Percentiles rank a stretch among this genome's conserved stretches.
phyloP scores from a whole-genome alignment of 2,113 vertebrate genomes.

The Festucalex cinctus region DNA sequence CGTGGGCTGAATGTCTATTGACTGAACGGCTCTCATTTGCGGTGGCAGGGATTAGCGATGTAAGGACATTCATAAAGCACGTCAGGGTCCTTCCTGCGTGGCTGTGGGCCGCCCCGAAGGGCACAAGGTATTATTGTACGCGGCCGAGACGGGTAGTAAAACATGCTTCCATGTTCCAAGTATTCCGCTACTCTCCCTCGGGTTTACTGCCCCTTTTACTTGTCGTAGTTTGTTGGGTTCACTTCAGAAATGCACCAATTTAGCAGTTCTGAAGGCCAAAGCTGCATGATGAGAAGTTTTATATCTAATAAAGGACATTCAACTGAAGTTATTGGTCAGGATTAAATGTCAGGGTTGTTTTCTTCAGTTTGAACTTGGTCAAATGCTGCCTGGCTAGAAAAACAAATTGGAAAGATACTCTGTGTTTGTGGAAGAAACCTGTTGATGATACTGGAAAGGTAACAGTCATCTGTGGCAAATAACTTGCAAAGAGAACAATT shows the following conservation, averaged over 20 bases:
- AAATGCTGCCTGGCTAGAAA: not conserved
- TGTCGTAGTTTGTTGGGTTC: not conserved
- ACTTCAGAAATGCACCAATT: not conserved
- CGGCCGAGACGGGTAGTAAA: not conserved
- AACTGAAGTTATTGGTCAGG: not conserved
- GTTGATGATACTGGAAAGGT: too few species aligned
- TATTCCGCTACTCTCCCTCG: not conserved
- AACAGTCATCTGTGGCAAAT: too few species aligned
- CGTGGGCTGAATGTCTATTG: conserved; percentile 36
- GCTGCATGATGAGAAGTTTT: conserved; percentile 6
- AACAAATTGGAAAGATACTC: not conserved
- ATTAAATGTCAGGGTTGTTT: not conserved
- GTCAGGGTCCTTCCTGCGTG: conserved; percentile 18
- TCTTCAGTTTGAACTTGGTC: not conserved
- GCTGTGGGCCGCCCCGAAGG: not conserved
- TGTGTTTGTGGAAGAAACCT: not conserved
- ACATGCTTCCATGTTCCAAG: conserved; percentile 1
- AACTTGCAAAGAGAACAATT: not conserved
- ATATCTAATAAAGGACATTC: not conserved
- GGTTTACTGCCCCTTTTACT: not conserved
- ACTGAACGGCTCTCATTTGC: conserved; percentile 43
- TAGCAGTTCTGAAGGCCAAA: conserved; percentile 1
- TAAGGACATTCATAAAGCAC: conserved; percentile 31
- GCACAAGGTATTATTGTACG: not conserved
- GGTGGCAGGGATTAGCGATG: conserved; percentile 34